Conservation (phyloP, 2,797 vertebrate genomes). For the Enteromius thamalakanensis region DNA sequence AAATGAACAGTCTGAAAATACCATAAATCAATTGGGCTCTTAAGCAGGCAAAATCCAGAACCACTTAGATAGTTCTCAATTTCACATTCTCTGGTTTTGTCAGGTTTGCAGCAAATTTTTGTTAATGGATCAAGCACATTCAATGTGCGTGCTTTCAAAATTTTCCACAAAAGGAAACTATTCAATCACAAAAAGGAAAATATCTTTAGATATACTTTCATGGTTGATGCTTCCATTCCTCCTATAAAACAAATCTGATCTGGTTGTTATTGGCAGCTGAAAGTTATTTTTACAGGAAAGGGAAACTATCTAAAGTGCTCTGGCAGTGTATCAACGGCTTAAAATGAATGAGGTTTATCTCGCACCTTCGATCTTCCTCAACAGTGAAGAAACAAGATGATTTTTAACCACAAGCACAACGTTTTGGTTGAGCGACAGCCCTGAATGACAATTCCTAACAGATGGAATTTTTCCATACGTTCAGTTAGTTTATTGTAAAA, state of each 20-base stretch:
- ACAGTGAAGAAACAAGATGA: neutral
- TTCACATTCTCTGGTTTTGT: neutral
- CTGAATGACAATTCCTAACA: neutral
- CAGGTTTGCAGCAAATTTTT: neutral
- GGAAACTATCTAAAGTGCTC: conserved; percentile 57
- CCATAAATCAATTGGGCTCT: neutral
- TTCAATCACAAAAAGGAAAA: conserved; percentile 24
- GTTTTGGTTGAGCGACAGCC: conserved; percentile 4
- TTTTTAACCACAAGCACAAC: conserved; percentile 8
- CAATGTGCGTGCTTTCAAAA: neutral
- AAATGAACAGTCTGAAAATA: neutral
- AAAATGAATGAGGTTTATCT: conserved; percentile 16
- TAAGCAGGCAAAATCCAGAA: conserved; percentile 1
- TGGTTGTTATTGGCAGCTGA: conserved; percentile 48
- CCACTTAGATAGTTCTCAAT: neutral
- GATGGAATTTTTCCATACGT: conserved; percentile 29
- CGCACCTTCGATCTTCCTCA: neutral
- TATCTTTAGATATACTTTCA: conserved; percentile 28
- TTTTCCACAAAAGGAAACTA: conserved; percentile 24
- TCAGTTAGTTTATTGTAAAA: conserved; percentile 8
- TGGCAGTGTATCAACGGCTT: conserved; percentile 28
- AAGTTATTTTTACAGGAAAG: conserved; percentile 41
- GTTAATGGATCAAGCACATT: conserved; percentile 33
- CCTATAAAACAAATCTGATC: conserved; percentile 41
- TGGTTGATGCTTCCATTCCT: conserved; percentile 40